A percentile compares a stretch with the other conserved stretches of the same genome.
These are phyloP conservation scores for Oryctolagus cuniculus DNA, from an alignment of 2,113 vertebrate species.

Conservation along the genomic window DNA sequence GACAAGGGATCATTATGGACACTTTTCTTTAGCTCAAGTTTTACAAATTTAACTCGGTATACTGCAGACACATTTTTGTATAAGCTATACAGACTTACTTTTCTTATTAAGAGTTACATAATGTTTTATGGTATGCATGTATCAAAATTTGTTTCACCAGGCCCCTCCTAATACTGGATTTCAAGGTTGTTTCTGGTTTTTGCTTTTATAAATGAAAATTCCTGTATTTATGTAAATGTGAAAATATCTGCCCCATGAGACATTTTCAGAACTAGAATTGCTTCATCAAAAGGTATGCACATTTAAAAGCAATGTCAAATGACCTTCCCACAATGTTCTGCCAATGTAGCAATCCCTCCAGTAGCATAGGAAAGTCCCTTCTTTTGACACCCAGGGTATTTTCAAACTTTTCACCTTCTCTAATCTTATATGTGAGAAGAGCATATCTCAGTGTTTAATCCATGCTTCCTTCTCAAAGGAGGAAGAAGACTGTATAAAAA, in stretches of 20 bases:
- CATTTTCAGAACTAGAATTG: conserved; percentile 35
- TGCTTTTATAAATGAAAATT: conserved; percentile 48
- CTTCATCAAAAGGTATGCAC: neutral
- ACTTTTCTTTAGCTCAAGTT: neutral
- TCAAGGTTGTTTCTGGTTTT: conserved; percentile 7
- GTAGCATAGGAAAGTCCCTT: neutral
- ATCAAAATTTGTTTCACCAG: neutral
- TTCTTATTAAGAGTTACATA: neutral
- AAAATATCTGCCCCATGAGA: neutral
- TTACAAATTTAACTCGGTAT: neutral
- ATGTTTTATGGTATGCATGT: neutral
- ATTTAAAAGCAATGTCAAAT: neutral
- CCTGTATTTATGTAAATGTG: neutral
- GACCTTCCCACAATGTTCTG: neutral
- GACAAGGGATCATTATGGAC: conserved; percentile 13
- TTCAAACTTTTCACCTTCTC: conserved; percentile 40
- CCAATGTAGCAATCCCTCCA: neutral
- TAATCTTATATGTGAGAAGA: conserved; percentile 33
- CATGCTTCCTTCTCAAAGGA: conserved; percentile 52
- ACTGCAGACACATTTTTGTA: neutral
- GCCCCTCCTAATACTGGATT: neutral
- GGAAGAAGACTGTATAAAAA: conserved; percentile 58
- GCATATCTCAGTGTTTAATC: neutral
- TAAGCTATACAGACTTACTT: neutral
- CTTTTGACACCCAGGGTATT: conserved; percentile 2